A percentile compares a stretch with the other conserved stretches of the same genome.
phyloP scores from a whole-genome alignment of 2,113 vertebrate genomes.

The Datnioides undecimradiatus region DNA sequence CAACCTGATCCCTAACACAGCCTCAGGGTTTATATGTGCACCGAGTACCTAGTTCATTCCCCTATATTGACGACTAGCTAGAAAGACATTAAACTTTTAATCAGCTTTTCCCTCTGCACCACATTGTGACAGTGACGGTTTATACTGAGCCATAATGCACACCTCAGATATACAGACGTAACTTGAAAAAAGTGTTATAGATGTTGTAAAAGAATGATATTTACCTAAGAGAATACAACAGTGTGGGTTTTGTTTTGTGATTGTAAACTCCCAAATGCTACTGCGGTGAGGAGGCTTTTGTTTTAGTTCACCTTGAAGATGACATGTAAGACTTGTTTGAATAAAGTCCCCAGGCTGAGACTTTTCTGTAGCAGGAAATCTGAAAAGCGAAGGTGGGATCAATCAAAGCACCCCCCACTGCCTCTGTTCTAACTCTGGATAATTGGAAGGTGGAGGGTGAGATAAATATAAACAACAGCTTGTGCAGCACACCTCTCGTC shows the following conservation, averaged over 20 bases:
- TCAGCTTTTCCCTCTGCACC: slow-evolving; percentile 38
- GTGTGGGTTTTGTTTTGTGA: slow-evolving; percentile 40
- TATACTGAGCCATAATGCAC: slow-evolving; percentile 9
- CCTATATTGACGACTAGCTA: neutral
- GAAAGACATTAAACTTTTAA: slow-evolving; percentile 56
- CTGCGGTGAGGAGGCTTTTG: slow-evolving; percentile 28
- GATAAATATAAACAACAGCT: slow-evolving; percentile 53
- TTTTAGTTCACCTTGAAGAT: slow-evolving; percentile 60
- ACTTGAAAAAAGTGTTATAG: slow-evolving; percentile 21
- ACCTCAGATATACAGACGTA: slow-evolving; percentile 20
- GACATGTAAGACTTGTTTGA: slow-evolving; percentile 41
- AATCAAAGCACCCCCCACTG: slow-evolving; percentile 43
- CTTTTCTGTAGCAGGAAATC: slow-evolving; percentile 59
- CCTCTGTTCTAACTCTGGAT: slow-evolving; percentile 21
- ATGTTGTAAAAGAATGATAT: slow-evolving; percentile 11
- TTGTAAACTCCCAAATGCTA: slow-evolving; percentile 38
- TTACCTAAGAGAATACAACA: slow-evolving; percentile 31
- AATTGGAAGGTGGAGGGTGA: slow-evolving; percentile 55
- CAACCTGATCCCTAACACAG: slow-evolving; percentile 44
- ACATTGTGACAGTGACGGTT: slow-evolving; percentile 13
- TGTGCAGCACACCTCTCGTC: neutral
- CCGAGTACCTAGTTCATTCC: slow-evolving; percentile 22
- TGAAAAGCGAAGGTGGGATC: slow-evolving; percentile 44
- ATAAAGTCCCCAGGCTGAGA: slow-evolving; percentile 46
- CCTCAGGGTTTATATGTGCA: slow-evolving; percentile 35